Conservation (phyloP, 2,113 vertebrate species). For the Leucopternis melanops region DNA sequence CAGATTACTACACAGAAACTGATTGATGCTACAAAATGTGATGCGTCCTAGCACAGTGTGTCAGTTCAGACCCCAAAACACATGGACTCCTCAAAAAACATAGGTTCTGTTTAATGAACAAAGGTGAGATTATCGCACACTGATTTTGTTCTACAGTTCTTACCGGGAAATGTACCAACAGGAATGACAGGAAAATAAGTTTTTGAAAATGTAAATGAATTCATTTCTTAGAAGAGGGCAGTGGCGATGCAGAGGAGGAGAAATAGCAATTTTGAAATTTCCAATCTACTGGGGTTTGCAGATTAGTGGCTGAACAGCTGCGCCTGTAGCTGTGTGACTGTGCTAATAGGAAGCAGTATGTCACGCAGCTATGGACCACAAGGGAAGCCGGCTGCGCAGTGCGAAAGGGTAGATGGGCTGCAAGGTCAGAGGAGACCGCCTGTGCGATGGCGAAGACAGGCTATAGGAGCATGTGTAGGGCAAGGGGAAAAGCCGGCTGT, state of each 20-base stretch:
- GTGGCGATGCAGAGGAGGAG: not conserved
- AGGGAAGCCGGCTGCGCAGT: not conserved
- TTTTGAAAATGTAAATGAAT: not conserved
- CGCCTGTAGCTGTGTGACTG: not conserved
- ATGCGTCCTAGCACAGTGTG: not conserved
- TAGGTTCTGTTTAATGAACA: not conserved
- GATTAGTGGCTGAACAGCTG: not conserved
- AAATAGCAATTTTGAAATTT: not conserved
- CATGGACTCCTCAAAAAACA: not conserved
- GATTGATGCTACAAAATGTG: slow-evolving; percentile 17
- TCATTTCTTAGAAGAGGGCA: not conserved
- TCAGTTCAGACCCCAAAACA: not conserved
- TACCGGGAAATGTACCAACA: not conserved
- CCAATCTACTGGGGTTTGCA: not conserved
- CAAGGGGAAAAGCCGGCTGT: not conserved
- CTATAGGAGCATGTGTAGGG: not conserved
- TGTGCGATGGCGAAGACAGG: not conserved
- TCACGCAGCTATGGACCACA: not conserved
- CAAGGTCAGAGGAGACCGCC: not conserved
- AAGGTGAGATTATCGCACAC: not conserved
- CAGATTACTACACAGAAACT: not conserved
- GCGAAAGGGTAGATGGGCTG: not conserved
- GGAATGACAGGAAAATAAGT: not conserved
- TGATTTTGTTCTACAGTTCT: not conserved
- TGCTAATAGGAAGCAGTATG: not conserved